These are phyloP conservation scores for Phaenicophaeus curvirostris DNA, from an alignment of 2,797 vertebrate species.

Conservation along the genomic window DNA sequence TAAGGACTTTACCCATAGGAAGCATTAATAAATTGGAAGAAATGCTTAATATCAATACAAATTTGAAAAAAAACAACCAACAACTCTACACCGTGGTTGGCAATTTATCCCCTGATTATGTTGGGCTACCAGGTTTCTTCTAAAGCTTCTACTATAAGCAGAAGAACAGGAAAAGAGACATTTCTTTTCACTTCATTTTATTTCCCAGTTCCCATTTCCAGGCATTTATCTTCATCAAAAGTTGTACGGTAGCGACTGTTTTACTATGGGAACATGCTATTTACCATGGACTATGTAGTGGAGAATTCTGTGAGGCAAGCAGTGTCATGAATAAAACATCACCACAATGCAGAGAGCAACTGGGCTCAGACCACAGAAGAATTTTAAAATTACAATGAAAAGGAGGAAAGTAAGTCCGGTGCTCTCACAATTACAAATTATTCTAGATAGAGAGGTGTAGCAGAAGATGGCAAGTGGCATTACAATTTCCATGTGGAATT, in stretches of 20 bases:
- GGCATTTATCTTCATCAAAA: not conserved
- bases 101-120: too few relatives aligned
- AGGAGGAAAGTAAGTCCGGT: not conserved
- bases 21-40: too few relatives aligned
- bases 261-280: not conserved
- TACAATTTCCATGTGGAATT: not conserved
- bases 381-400: not conserved
- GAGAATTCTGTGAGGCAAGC: too few relatives aligned
- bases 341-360: not conserved
- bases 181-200: accelerated
- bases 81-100: too few relatives aligned
- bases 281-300: not conserved
- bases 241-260: not conserved
- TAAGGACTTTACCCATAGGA: not conserved
- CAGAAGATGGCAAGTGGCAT: not conserved
- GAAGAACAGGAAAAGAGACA: not conserved
- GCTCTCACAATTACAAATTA: not conserved
- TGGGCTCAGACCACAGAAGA: not conserved
- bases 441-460: not conserved
- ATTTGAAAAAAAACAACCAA: too few relatives aligned
- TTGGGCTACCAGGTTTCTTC: too few relatives aligned
- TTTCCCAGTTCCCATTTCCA: not conserved
- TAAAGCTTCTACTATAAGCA: too few relatives aligned
- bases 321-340: not conserved
- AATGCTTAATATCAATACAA: too few relatives aligned